Conservation (phyloP, 2,797 vertebrate species). For the Etheostoma nigrum region DNA sequence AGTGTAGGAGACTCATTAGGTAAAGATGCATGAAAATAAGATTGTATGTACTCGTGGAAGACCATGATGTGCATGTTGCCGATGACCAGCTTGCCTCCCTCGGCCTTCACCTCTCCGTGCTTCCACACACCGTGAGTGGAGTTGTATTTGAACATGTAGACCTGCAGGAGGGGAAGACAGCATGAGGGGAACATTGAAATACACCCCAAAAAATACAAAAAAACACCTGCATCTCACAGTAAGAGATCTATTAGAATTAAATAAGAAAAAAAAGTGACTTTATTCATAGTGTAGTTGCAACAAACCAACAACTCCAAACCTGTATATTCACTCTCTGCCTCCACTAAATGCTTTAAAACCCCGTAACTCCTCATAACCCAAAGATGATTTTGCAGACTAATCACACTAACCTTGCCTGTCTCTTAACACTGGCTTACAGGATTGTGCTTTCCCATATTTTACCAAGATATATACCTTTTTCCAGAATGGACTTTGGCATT, state of each 20-base stretch:
- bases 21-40: too few relatives aligned
- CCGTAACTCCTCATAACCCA: not conserved
- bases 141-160: conserved; percentile 96
- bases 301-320: too few relatives aligned
- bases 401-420: not conserved
- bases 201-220: too few relatives aligned
- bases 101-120: conserved; percentile 88
- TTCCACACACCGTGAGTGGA: conserved; percentile 92
- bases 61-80: conserved; percentile 87
- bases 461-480: not conserved
- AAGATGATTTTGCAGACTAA: not conserved
- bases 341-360: not conserved
- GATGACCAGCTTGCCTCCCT: conserved; percentile 90
- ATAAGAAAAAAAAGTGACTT: not conserved
- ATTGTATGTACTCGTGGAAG: conserved; percentile 87
- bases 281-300: not conserved
- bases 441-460: not conserved
- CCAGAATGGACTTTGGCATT: not conserved
- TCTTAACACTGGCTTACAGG: not conserved
- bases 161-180: conserved; percentile 71
- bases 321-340: not conserved
- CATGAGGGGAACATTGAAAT: not conserved
- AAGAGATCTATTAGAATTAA: not conserved
- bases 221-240: not conserved
- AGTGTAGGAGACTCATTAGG: too few relatives aligned